These are phyloP conservation scores for Sisyra terminalis DNA, from an alignment of 2,888 invertebrate species.

Conservation along the genomic window DNA sequence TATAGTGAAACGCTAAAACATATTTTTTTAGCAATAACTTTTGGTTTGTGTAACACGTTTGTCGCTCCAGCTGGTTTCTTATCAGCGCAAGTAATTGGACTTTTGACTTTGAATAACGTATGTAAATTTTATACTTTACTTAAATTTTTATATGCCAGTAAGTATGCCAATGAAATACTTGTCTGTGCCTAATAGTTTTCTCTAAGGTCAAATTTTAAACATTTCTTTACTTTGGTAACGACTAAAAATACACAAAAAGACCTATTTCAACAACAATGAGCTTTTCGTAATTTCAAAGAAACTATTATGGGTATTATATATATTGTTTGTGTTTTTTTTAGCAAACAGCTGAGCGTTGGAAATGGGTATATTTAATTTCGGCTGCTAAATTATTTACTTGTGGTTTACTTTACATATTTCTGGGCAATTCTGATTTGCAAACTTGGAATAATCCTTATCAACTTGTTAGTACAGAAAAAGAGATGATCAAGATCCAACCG, in stretches of 20 bases:
- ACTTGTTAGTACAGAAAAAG: conserved; percentile 11
- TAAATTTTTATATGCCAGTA: too few species aligned
- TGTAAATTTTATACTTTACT: background rate
- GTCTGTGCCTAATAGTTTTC: too few species aligned
- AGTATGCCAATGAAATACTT: too few species aligned
- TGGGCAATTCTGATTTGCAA: conserved; percentile 37
- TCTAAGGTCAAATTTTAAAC: too few species aligned
- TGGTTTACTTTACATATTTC: conserved; percentile 33
- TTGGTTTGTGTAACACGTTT: conserved; percentile 43
- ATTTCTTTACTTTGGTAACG: too few species aligned
- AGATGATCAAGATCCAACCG: conserved; percentile 12
- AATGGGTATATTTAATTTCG: conserved; percentile 38
- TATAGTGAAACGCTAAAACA: background rate
- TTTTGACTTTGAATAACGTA: conserved; percentile 27
- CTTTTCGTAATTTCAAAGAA: too few species aligned
- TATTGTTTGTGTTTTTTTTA: conserved; percentile 20
- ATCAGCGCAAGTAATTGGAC: conserved; percentile 42
- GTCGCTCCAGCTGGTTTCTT: conserved; percentile 40
- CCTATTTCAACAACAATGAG: too few species aligned
- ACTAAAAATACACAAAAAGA: too few species aligned
- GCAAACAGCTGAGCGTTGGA: conserved; percentile 45
- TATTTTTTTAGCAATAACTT: conserved; percentile 32
- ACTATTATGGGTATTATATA: conserved; percentile 4
- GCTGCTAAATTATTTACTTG: conserved; percentile 31
- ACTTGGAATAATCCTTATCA: conserved; percentile 34